Percentiles rank a stretch among this genome's conserved stretches.
These are phyloP conservation scores for Drosophila biarmipes DNA, from an alignment of 1,140 invertebrate genomes.

Conservation along the genomic window DNA sequence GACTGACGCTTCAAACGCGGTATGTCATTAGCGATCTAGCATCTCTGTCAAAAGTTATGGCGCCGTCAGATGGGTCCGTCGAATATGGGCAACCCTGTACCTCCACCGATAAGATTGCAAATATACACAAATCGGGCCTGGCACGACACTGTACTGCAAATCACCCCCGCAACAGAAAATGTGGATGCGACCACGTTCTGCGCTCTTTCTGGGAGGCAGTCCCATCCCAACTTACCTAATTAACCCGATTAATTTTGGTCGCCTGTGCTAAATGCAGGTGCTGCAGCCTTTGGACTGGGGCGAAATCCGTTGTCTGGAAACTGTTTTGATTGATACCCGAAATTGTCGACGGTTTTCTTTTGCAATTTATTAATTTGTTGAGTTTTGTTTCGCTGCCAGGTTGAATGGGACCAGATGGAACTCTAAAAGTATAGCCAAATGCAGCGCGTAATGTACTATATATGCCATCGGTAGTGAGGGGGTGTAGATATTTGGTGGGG, in stretches of 20 bases:
- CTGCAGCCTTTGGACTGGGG: slow-evolving; percentile 16
- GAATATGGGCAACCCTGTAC: no score
- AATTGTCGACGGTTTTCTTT: slow-evolving; percentile 42
- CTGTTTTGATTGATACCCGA: slow-evolving; percentile 55
- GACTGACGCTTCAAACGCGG: no score
- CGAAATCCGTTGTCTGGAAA: slow-evolving; percentile 16
- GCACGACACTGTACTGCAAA: slow-evolving; percentile 25
- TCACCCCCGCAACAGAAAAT: slow-evolving; percentile 28
- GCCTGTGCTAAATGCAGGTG: slow-evolving; percentile 20
- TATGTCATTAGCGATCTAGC: no score
- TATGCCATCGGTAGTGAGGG: no score
- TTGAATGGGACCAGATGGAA: slow-evolving; percentile 10
- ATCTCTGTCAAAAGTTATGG: no score
- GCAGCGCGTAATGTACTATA: neutral
- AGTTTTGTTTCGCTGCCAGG: slow-evolving; percentile 33
- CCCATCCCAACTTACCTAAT: slow-evolving; percentile 60
- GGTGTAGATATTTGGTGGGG: neutral
- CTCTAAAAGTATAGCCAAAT: no score
- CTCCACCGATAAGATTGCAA: slow-evolving; percentile 5
- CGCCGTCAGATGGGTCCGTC: no score
- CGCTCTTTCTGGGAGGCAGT: neutral
- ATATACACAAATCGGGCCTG: slow-evolving; percentile 5
- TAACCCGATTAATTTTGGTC: slow-evolving; percentile 25
- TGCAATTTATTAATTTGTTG: slow-evolving; percentile 35
- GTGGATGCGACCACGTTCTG: slow-evolving; percentile 48